Percentiles rank a stretch among this genome's conserved stretches.
These are phyloP conservation scores for Sebastes jordani DNA, from an alignment of 2,797 vertebrate species.

Conservation along the genomic window DNA sequence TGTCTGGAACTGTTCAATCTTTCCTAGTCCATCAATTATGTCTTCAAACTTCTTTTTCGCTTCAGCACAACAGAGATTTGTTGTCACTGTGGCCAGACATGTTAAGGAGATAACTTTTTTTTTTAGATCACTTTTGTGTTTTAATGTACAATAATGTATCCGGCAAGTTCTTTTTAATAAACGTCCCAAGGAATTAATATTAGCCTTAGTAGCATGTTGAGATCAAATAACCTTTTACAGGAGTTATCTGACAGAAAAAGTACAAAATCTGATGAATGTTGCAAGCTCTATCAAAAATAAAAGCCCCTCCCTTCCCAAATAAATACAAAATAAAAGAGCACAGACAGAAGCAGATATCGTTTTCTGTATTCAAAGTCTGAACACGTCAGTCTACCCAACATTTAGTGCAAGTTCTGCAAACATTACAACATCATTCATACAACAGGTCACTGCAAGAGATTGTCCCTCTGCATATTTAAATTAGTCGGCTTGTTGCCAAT, in stretches of 20 bases:
- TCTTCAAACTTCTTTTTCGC: no score
- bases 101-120: no score
- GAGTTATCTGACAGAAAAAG: neutral
- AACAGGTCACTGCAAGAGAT: conserved; percentile 15
- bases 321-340: neutral
- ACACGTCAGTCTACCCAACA: conserved; percentile 23
- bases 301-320: neutral
- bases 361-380: conserved; percentile 49
- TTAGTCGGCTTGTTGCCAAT: neutral
- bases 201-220: neutral
- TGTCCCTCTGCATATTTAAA: conserved; percentile 33
- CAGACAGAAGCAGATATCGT: conserved; percentile 1
- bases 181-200: neutral
- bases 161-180: no score
- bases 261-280: neutral
- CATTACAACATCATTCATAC: conserved; percentile 42
- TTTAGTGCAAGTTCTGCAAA: conserved; percentile 67
- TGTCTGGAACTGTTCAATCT: no score
- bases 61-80: no score
- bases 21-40: no score
- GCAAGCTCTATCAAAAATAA: neutral
- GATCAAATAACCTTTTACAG: neutral
- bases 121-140: no score
- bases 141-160: no score
- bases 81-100: no score